These are phyloP conservation scores for Peromyscus eremicus DNA, from an alignment of 2,797 vertebrate species.

Conservation along the genomic window DNA sequence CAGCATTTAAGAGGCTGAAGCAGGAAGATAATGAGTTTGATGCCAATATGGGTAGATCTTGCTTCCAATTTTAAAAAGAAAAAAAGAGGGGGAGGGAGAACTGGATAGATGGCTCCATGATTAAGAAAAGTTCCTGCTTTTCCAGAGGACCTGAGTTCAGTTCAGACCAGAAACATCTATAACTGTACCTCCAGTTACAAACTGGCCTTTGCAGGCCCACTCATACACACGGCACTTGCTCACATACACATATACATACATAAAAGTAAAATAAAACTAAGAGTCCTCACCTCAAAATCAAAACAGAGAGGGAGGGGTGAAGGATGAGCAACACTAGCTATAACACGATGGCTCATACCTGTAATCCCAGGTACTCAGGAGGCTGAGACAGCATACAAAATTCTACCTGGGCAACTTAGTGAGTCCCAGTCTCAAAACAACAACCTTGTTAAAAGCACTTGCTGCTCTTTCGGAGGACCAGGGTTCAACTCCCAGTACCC, in stretches of 20 bases:
- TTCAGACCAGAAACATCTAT: neutral
- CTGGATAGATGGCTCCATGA: neutral
- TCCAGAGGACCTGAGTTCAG: neutral
- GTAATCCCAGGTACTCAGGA: neutral
- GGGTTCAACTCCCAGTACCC: neutral
- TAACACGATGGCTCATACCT: neutral
- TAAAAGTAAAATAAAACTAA: constrained; percentile 4
- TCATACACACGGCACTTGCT: neutral
- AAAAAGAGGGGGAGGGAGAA: too few species aligned
- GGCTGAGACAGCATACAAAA: neutral
- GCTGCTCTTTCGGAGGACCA: neutral
- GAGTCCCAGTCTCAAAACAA: neutral
- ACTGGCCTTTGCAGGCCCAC: neutral
- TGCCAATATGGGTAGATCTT: neutral
- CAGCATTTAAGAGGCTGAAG: neutral
- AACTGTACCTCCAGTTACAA: neutral
- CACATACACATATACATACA: neutral
- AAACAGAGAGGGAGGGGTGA: neutral
- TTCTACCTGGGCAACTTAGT: neutral
- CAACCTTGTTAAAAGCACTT: neutral
- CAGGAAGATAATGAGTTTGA: neutral
- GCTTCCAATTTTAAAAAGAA: neutral
- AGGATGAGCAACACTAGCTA: neutral
- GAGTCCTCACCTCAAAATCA: neutral
- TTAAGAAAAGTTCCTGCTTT: neutral